Conservation (phyloP, 1,140 invertebrate species). For the Aporrectodea caliginosa region DNA sequence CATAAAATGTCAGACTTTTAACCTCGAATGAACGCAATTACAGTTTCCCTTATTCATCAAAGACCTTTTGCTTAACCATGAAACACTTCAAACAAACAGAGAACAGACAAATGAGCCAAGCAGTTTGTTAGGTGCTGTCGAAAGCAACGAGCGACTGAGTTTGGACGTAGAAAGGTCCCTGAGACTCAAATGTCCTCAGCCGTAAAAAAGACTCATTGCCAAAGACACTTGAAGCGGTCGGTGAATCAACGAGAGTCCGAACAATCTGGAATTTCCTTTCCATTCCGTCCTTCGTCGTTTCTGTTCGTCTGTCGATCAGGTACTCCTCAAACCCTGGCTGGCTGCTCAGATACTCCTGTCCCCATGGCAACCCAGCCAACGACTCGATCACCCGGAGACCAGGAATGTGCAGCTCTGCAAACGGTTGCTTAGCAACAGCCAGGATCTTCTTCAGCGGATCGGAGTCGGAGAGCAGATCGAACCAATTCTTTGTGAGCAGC, state of each 20-base stretch:
- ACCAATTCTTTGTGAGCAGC: not conserved
- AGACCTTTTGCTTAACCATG: too few species aligned
- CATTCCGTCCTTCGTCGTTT: constrained; percentile 63
- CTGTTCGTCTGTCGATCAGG: constrained; percentile 64
- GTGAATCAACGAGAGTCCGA: constrained; percentile 58
- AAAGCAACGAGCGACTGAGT: not conserved
- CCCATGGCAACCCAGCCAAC: constrained; percentile 60
- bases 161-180: not conserved
- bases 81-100: too few species aligned
- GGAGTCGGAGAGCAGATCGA: not conserved
- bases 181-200: not conserved
- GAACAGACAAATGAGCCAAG: too few species aligned
- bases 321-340: constrained; percentile 67
- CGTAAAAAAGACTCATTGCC: constrained; percentile 58
- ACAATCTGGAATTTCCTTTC: constrained; percentile 69
- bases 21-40: too few species aligned
- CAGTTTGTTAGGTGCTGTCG: not conserved
- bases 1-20: too few species aligned
- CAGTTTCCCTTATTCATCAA: too few species aligned
- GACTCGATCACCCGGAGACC: constrained; percentile 57
- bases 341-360: constrained; percentile 60
- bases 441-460: not conserved
- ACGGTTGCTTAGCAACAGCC: constrained; percentile 55
- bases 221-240: constrained; percentile 61
- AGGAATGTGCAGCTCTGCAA: constrained; percentile 59